A percentile compares a stretch with the other conserved stretches of the same genome.
Evolutionary conservation across 1,140 invertebrate species (phyloP).

Genomic region (Cydia fagiglandana): DNA sequence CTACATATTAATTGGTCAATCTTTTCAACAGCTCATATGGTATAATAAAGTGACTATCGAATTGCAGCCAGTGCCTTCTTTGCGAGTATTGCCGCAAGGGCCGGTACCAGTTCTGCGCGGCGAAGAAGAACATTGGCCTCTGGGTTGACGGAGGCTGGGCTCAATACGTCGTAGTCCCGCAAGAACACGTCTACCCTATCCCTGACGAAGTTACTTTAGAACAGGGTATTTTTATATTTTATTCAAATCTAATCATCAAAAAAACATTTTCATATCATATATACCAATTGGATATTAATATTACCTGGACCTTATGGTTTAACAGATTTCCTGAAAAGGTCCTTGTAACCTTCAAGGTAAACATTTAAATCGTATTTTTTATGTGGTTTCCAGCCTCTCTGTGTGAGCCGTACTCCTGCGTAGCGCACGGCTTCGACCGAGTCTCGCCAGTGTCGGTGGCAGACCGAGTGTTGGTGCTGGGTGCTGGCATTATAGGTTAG

Average conservation of each 20-base stretch:
- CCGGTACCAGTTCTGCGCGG: conserved; percentile 79
- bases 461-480: conserved; percentile 78
- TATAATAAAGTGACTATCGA: background rate
- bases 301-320: no score
- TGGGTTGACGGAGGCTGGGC: conserved; percentile 82
- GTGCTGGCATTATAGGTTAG: conserved; percentile 82
- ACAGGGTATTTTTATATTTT: conserved; percentile 57
- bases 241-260: background rate
- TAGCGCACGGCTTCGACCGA: conserved; percentile 81
- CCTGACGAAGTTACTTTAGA: conserved; percentile 65
- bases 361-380: no score
- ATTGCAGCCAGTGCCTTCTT: conserved; percentile 76
- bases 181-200: conserved; percentile 75
- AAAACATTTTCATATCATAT: no score
- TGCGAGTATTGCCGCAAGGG: conserved; percentile 79
- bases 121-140: conserved; percentile 81
- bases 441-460: conserved; percentile 79
- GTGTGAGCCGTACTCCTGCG: conserved; percentile 81
- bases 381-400: conserved; percentile 66
- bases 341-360: no score
- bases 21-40: background rate
- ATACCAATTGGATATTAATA: no score
- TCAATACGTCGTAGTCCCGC: conserved; percentile 78
- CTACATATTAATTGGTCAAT: no score
- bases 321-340: no score